Evolutionary conservation across 2,888 invertebrate species (phyloP), one percentile per base, ranked within the genome.

Genomic region (Xanthia icteritia): DNA sequence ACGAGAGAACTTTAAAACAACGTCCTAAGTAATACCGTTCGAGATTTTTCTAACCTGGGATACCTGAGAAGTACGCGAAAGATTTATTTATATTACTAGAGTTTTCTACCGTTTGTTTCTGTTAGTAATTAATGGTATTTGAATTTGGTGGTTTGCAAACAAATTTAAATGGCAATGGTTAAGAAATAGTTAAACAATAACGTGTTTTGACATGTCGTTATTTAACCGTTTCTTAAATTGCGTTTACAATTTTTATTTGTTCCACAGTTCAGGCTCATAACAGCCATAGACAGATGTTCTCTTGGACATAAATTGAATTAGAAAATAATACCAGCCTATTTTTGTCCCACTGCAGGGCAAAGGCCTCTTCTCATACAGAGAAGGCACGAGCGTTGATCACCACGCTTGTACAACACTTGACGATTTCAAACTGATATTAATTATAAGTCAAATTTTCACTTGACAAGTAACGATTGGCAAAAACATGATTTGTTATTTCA

Each of bases 1-100:
- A 81, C 73, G 78, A 76, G 72, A n/a, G 69, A 69, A 77, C 81
- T 87, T 85, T 68, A 70, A 76, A 83, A 79, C 83, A 75, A 85
- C 72, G 64, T 56, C 64, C 61, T 70, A 67, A 78, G 77, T 80
- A 84, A 80, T 80, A 74, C 54, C 75, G 70, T 67, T 51, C 42
- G 64, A 79, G 78, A 84, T 79, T 78, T 71, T 76, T 78, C 76
- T 79, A 80, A 79, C 72, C 73, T 78, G 51, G 27, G 60, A 64
- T 84, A 81, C 58, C 67, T 77, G 68, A 60, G 58, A 69, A 74
- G 60, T 61, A 56, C 58, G 61, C 17, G 42, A 9, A 60, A 64
- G 63, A 82, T 82, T 78, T 78, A 86, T 81, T 77, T 69, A 76
- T 66, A 64, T 76, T 60, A 51, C 5, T 48, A 36, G n/a, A 39